Conservation (phyloP, 37 sponge, comb jelly and placozoan genomes). For the Oscarella lobularis region DNA sequence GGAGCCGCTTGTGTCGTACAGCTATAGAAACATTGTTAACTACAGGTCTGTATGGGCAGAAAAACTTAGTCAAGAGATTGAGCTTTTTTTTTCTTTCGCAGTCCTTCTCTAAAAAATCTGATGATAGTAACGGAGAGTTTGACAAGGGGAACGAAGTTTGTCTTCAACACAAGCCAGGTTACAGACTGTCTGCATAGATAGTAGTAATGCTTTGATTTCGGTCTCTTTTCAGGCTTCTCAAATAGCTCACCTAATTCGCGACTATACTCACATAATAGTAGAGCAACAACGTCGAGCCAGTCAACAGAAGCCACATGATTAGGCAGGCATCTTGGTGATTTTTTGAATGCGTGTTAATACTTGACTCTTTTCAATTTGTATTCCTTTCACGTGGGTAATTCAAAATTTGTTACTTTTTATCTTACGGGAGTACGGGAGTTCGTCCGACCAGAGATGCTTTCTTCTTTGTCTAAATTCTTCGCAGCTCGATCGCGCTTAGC, state of each 20-base stretch:
- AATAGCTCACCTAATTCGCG: conserved; percentile 88
- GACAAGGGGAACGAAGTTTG: conserved; percentile 88
- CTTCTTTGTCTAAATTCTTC: too few relatives aligned
- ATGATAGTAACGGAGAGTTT: conserved; percentile 92
- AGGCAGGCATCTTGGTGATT: too few relatives aligned
- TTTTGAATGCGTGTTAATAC: too few relatives aligned
- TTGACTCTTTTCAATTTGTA: too few relatives aligned
- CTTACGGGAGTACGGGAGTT: too few relatives aligned
- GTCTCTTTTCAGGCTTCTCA: conserved; percentile 59
- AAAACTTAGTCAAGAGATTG: neutral
- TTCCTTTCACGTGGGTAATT: too few relatives aligned
- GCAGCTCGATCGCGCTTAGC: too few relatives aligned
- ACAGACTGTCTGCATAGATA: neutral
- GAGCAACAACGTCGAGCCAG: conserved; percentile 44
- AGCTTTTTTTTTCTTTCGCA: neutral
- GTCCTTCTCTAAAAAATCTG: conserved; percentile 88
- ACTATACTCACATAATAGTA: conserved; percentile 90
- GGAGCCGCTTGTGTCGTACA: conserved; percentile 86
- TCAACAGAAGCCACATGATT: too few relatives aligned
- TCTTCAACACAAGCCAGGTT: conserved; percentile 96
- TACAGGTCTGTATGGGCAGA: conserved; percentile 80
- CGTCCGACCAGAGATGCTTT: too few relatives aligned
- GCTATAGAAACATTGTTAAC: conserved; percentile 85
- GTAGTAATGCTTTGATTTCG: neutral
- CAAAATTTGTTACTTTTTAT: too few relatives aligned